Percentiles rank a stretch among this genome's conserved stretches.
Evolutionary conservation across 1,140 invertebrate genomes (phyloP).

Genomic region (Tetragnatha versicolor): DNA sequence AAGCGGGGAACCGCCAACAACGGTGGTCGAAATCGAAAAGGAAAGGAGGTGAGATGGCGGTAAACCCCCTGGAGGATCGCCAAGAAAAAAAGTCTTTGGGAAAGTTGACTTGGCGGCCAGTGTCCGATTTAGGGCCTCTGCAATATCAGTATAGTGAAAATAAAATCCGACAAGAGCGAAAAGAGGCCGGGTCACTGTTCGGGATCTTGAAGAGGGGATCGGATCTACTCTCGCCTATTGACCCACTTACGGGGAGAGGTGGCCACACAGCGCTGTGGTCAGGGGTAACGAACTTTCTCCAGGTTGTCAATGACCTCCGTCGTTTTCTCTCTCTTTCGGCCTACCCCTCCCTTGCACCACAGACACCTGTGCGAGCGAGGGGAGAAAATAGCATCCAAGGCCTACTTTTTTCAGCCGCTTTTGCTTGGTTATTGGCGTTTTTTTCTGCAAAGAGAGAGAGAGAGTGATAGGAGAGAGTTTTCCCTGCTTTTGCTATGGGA

Average conservation of each 20-base stretch:
- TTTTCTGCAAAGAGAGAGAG: neutral
- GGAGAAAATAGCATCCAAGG: conserved; percentile 17
- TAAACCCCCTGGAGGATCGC: too few species aligned
- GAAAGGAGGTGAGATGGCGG: neutral
- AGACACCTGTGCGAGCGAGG: conserved; percentile 11
- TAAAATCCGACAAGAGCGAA: conserved; percentile 39
- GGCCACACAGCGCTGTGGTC: conserved; percentile 33
- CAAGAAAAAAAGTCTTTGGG: too few species aligned
- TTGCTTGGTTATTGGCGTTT: too few species aligned
- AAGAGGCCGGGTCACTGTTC: conserved; percentile 45
- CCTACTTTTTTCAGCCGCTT: conserved; percentile 15
- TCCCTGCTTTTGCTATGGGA: conserved; percentile 5
- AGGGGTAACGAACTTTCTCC: conserved; percentile 35
- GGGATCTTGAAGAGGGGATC: neutral
- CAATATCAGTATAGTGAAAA: conserved; percentile 14
- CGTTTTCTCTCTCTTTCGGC: conserved; percentile 23
- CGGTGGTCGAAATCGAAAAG: too few species aligned
- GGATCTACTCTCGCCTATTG: conserved; percentile 50
- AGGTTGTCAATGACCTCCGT: conserved; percentile 41
- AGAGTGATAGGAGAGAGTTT: neutral
- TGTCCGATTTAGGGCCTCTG: conserved; percentile 40
- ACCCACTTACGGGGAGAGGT: conserved; percentile 36
- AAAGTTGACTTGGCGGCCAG: conserved; percentile 45
- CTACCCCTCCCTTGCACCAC: neutral
- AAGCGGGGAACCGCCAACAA: too few species aligned